Evolutionary conservation across 64 coral and sea anemone genomes (phyloP), one percentile per base, ranked within the genome.

Genomic region (Pocillopora damicornis): DNA sequence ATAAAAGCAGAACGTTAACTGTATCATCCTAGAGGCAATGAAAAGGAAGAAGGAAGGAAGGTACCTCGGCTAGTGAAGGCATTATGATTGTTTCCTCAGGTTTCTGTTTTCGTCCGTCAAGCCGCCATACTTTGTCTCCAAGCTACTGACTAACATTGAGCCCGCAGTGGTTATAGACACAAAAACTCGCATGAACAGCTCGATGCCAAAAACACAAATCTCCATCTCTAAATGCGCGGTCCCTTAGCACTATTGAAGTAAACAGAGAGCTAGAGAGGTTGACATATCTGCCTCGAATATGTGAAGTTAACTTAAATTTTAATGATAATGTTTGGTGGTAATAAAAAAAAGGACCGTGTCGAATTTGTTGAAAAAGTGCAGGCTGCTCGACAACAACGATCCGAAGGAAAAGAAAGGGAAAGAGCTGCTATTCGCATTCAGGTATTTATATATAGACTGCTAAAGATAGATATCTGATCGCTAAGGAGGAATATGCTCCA

Each of bases 321-420:
- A 61, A 63, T 63, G 25, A 79, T 77, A 30, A 94, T 94, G 93
- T 94, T 94, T 71, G 76, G 83, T 80, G 63, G 62, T 26, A 78
- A 76, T 61, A 83, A 74, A 60, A 77, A 80, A 17, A 58, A 76
- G 35, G 88, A 88, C 51, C 87, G 76, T 65, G 76, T 74, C 9
- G 81, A 71, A n/a, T 80, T 94, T 81, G 83, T 94, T 11, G 84
- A 72, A 67, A 89, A 87, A 74, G 83, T 77, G 20, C 82, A 94
- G 72, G 93, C 93, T 15, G 93, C 93, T 7, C 86, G 93, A 60
- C 88, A 94, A 37, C 88, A 94, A 59, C 76, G 93, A 90, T 83
- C 63, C 25, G 83, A 87, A 79, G 93, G 76, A 37, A 94, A 81
- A 58, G 88, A 88, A 36, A 80, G 74, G 35, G 93, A 94, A 80